Percentiles rank a stretch among this genome's conserved stretches.
Conservation (phyloP, 2,113 vertebrate species). For the Etheostoma spectabile region DNA sequence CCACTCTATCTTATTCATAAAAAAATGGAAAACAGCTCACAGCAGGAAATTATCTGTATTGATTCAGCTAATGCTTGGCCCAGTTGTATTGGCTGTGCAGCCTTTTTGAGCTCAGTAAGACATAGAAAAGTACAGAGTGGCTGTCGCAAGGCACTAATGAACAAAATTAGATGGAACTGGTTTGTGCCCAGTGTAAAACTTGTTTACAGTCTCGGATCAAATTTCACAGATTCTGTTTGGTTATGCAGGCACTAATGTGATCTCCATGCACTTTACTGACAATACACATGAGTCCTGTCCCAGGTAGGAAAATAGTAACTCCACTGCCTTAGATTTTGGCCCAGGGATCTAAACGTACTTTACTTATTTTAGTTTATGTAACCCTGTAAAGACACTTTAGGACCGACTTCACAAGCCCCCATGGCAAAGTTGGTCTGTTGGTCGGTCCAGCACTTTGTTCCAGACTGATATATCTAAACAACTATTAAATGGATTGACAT, state of each 20-base stretch:
- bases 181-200: slow-evolving; percentile 38
- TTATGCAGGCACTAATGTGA: neutral
- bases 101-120: neutral
- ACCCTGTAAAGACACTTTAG: neutral
- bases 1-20: neutral
- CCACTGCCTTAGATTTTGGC: neutral
- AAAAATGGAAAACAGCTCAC: neutral
- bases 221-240: slow-evolving; percentile 55
- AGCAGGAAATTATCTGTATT: slow-evolving; percentile 4
- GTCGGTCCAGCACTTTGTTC: neutral
- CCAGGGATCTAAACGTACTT: neutral
- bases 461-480: neutral
- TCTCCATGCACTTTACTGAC: neutral
- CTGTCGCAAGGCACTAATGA: neutral
- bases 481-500: neutral
- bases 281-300: neutral
- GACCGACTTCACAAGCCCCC: neutral
- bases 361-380: neutral
- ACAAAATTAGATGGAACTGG: slow-evolving; percentile 72
- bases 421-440: neutral
- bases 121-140: slow-evolving; percentile 58
- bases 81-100: slow-evolving; percentile 32
- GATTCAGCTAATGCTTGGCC: slow-evolving; percentile 46
- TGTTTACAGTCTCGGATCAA: slow-evolving; percentile 31
- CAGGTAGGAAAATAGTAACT: neutral